Evolutionary conservation across 2,888 invertebrate genomes (phyloP), one percentile per base, ranked within the genome.

Genomic region (Cremastobaeus sp.): DNA sequence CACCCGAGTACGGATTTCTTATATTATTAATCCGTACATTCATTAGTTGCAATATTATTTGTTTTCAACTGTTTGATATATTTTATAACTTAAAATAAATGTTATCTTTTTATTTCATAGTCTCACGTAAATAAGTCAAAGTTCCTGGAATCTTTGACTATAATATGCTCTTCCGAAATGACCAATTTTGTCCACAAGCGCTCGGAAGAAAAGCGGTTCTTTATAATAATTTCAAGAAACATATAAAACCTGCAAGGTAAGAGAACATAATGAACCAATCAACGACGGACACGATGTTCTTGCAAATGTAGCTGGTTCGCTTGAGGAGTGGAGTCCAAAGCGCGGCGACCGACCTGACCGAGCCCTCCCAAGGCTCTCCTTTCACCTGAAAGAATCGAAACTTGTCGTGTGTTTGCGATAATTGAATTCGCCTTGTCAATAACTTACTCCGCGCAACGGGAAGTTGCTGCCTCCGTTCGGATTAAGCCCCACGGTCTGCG

Each of bases 321-420:
- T 28, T 32, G 1, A 65, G 5, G 9, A 55, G 11, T 2, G 59
- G 41, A 3, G 39, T 25, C 65, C 60, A 72, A 14, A 72, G 15
- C 8, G 39, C 60, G 5, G 72, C 66, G 0, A 66, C 37, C 4
- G 65, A 32, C 14, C 72, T 45, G 0, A 41, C 25, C 4, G 72
- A 72, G 20, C 72, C 72, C 11, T 72, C 72, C 66, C 65, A 72
- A 4, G 66, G 66, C 21, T 59, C 47, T 0, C 72, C 72, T 55
- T 72, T 72, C 2, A 72, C 55, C 72, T 72, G 18, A 39, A 59
- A 39, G 2, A 50, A 48, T 25, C 5, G n/a, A n/a, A 12, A 14
- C 17, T 54, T 39, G 9, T 37, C 11, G 3, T 28, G 12, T n/a
- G 8, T 43, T n/a, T n/a, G 20, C 6, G 11, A 15, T 4, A 15